These are phyloP conservation scores for Fulica atra DNA, from an alignment of 2,113 vertebrate species.

Conservation along the genomic window DNA sequence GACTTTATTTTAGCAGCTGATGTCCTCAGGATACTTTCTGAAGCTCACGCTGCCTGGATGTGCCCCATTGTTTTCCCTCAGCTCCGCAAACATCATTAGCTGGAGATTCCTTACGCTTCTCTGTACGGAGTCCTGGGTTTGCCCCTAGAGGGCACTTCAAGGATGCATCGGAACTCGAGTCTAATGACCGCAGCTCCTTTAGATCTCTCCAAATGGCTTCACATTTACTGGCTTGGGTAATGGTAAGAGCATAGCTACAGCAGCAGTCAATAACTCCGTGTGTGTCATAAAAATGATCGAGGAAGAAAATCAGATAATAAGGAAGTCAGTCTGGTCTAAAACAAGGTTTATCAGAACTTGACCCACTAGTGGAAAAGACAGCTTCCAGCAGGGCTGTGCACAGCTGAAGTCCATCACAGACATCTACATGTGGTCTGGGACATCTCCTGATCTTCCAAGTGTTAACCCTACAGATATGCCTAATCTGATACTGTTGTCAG, in stretches of 20 bases:
- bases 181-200: background rate
- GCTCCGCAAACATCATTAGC: background rate
- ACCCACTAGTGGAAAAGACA: background rate
- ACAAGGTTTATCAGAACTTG: background rate
- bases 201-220: background rate
- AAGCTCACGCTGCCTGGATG: background rate
- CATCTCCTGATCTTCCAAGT: background rate
- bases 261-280: background rate
- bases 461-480: background rate
- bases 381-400: background rate
- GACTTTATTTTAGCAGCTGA: background rate
- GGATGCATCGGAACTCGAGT: background rate
- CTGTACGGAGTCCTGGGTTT: background rate
- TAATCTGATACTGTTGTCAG: background rate
- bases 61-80: background rate
- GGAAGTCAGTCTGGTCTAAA: background rate
- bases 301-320: background rate
- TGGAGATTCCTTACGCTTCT: background rate
- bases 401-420: background rate
- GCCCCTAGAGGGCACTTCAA: background rate
- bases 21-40: background rate
- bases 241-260: background rate
- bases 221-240: background rate
- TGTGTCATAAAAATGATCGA: background rate
- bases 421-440: background rate